Conservation (phyloP, 2,797 vertebrate genomes). For the Masticophis lateralis region DNA sequence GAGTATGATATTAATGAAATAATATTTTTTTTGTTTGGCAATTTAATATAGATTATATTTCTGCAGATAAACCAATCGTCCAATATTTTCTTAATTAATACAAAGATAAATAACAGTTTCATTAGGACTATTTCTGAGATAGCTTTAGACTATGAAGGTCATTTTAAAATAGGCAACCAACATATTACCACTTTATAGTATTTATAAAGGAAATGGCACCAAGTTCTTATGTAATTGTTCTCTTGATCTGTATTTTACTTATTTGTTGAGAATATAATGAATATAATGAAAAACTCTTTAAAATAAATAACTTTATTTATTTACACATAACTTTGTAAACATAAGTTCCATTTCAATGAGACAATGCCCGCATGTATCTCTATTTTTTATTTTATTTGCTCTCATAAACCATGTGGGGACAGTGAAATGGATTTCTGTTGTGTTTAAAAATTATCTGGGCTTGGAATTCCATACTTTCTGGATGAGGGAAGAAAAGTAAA, state of each 20-base stretch:
- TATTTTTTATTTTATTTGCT: not conserved
- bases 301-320: not conserved
- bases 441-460: not conserved
- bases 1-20: not conserved
- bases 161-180: not conserved
- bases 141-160: not conserved
- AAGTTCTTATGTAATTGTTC: not conserved
- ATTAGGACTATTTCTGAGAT: constrained; percentile 10
- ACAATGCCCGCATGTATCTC: not conserved
- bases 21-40: constrained; percentile 36
- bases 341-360: not conserved
- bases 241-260: not conserved
- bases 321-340: not conserved
- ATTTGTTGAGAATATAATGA: not conserved
- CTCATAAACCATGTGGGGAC: not conserved
- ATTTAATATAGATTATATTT: constrained; percentile 55
- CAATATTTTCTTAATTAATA: constrained; percentile 61
- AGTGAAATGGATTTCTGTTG: not conserved
- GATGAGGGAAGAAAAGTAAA: not conserved
- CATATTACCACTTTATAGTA: not conserved
- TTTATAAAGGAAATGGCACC: not conserved
- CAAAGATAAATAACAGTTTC: constrained; percentile 48
- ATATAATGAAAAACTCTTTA: not conserved
- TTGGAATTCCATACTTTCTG: not conserved
- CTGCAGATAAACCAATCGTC: constrained; percentile 37